Evolutionary conservation across 2,797 vertebrate genomes (phyloP).

Genomic region (Micromesistius poutassou): DNA sequence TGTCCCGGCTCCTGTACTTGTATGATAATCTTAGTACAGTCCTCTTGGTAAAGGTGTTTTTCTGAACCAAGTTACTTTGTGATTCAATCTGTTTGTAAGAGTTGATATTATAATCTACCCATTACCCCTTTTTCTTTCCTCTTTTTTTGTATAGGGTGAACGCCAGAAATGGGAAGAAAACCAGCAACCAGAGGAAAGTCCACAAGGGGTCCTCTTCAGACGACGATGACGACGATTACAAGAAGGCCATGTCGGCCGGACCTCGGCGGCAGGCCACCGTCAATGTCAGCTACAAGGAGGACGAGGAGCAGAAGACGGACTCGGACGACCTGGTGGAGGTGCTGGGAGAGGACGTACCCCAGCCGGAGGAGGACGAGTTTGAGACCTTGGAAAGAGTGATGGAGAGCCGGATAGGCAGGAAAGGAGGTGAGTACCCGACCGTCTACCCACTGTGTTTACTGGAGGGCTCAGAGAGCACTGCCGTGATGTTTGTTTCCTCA

Average conservation of each 20-base stretch:
- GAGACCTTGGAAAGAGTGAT: slow-evolving; percentile 97
- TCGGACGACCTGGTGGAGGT: slow-evolving; percentile 96
- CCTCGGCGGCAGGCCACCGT: slow-evolving; percentile 94
- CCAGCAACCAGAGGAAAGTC: slow-evolving; percentile 75
- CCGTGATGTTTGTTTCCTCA: neutral
- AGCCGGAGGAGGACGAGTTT: slow-evolving; percentile 95
- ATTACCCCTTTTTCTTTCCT: neutral
- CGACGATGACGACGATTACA: slow-evolving; percentile 85
- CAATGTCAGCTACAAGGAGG: slow-evolving; percentile 97
- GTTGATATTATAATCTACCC: neutral
- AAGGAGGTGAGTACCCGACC: slow-evolving; percentile 78
- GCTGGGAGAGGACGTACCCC: slow-evolving; percentile 93
- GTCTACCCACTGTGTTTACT: neutral
- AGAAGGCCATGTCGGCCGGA: slow-evolving; percentile 74
- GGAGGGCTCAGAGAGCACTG: neutral
- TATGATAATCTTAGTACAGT: neutral
- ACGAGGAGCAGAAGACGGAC: slow-evolving; percentile 97
- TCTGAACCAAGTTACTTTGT: neutral
- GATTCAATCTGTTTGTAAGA: neutral
- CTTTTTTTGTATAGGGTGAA: slow-evolving; percentile 65
- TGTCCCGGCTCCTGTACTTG: neutral
- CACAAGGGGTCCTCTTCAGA: slow-evolving; percentile 82
- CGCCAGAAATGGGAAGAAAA: slow-evolving; percentile 88
- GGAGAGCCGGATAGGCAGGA: slow-evolving; percentile 87
- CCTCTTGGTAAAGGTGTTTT: neutral